Base-by-base conservation (phyloP, 2,113 vertebrate species). In the Bettongia penicillata region DNA sequence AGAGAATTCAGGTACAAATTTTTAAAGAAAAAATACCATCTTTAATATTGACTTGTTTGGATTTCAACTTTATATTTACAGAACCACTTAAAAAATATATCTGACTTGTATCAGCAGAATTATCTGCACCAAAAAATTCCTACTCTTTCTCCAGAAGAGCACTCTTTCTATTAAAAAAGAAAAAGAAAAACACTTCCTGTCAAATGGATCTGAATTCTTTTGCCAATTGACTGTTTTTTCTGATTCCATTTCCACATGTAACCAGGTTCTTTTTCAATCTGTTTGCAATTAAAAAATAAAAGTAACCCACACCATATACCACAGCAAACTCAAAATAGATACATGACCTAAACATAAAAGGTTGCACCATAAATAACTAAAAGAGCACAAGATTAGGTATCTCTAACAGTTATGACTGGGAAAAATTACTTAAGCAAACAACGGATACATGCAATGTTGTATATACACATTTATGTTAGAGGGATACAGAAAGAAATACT, bases 171-270 rank as follows among this genome's bases (percentile, higher is more conserved):
- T 51, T 6, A 43, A 43, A 53, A 93, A 48, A 48, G 3, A 48
- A 48, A 48, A 48, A 48, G 48, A 48, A 48, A 95, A 91, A 89
- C 93, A 7, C 94, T 97, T 93, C 37, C 28, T 43, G 43, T 53
- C 68, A 95, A 95, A 93, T 89, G 22, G 47, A 92, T 90, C 7
- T 55, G 51, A 94, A 84, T 10, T 92, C 49, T 90, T 53, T 95
- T 94, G 91, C 14, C 84, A 91, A 89, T 37, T 31, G 90, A 57
- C 12, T 16, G 22, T 92, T 94, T 93, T 52, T 93, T 91, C 26
- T 95, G 14, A 90, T 91, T 93, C 89, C 95, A 28, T 96, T 49
- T 89, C 95, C 37, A 95, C 92, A 97, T 91, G 7, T 51, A 94
- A 91, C 11, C 6, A 28, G 51, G 61, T 68, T 9, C 61, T 68